Evolutionary conservation across 1,140 invertebrate species (phyloP).

Genomic region (Plutomurus gul): DNA sequence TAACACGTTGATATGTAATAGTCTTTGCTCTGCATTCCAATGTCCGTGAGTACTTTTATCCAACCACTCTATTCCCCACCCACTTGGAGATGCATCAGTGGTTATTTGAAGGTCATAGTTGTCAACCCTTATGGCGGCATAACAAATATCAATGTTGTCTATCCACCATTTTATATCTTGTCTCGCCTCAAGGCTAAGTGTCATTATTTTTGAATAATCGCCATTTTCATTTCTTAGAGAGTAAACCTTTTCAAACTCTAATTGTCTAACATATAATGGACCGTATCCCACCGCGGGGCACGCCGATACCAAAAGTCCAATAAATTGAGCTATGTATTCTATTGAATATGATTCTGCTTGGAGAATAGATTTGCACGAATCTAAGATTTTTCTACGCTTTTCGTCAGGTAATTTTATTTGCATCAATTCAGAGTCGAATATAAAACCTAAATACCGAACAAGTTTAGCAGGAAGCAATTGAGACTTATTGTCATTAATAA

Average conservation of each 20-base stretch:
- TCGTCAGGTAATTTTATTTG: not conserved
- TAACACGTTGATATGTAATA: conserved; percentile 35
- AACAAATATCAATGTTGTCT: not conserved
- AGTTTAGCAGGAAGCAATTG: not conserved
- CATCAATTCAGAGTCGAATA: not conserved
- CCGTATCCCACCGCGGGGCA: not conserved
- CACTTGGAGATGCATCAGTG: conserved; percentile 13
- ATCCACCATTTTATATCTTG: not conserved
- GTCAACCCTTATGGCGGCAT: not conserved
- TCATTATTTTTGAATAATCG: not conserved
- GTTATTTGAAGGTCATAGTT: not conserved
- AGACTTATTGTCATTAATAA: conserved; percentile 16
- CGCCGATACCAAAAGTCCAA: not conserved
- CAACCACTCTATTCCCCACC: not conserved
- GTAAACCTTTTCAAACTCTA: not conserved
- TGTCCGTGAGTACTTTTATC: not conserved
- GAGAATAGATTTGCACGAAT: not conserved
- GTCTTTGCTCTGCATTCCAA: not conserved
- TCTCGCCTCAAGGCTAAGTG: not conserved
- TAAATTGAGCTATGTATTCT: not conserved
- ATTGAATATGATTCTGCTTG: not conserved
- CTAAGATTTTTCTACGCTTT: not conserved
- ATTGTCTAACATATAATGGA: not conserved
- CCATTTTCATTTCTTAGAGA: not conserved
- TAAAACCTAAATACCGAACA: not conserved